Evolutionary conservation across 2,797 vertebrate genomes (phyloP).

Genomic region (Lophotriccus pileatus): DNA sequence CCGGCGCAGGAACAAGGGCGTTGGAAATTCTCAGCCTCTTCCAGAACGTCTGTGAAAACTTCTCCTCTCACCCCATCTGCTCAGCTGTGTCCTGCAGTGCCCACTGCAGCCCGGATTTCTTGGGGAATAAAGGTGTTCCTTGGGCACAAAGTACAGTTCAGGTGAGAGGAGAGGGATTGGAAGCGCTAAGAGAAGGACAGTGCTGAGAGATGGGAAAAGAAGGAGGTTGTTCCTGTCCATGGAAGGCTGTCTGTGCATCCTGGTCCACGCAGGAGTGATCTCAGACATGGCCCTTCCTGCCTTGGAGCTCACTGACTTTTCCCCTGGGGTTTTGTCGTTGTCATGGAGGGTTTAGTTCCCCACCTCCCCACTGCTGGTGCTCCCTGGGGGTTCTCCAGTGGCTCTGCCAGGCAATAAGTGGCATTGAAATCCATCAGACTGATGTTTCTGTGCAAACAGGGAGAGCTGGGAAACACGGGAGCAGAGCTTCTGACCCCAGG

Average conservation of each 20-base stretch:
- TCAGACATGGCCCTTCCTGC: not conserved
- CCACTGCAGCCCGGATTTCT: not conserved
- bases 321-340: not conserved
- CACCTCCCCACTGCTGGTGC: not conserved
- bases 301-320: not conserved
- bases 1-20: accelerated
- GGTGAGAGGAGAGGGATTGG: not conserved
- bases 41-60: not conserved
- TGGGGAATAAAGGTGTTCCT: not conserved
- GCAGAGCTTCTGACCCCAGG: not conserved
- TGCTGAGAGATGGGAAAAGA: not conserved
- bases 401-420: not conserved
- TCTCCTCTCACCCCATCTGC: not conserved
- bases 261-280: not conserved
- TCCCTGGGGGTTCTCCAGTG: not conserved
- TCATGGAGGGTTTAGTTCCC: not conserved
- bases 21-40: not conserved
- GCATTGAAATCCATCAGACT: not conserved
- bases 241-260: not conserved
- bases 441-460: not conserved
- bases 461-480: not conserved
- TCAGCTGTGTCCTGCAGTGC: not conserved
- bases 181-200: not conserved
- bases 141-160: not conserved
- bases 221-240: not conserved